phyloP scores from a whole-genome alignment of 2,888 invertebrate species.

The Peribatodes rhomboidaria region DNA sequence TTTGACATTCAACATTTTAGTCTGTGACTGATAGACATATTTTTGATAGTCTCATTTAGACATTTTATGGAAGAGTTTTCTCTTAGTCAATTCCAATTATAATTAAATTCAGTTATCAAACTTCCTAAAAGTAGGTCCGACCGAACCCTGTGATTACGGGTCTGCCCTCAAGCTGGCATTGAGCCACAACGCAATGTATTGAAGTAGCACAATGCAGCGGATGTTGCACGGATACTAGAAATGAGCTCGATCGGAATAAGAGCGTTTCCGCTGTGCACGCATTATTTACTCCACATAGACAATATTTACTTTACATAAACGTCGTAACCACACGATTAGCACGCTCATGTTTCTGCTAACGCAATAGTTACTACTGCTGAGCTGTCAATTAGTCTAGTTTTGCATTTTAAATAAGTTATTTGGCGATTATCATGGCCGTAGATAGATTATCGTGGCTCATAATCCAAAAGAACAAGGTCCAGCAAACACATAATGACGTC shows the following conservation, averaged over 20 bases:
- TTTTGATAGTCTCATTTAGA: too few relatives aligned
- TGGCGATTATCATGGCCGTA: slow-evolving; percentile 5
- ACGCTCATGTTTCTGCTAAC: slow-evolving; percentile 31
- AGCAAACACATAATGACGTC: not conserved
- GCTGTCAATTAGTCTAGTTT: slow-evolving; percentile 28
- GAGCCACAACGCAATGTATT: slow-evolving; percentile 47
- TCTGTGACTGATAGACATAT: too few relatives aligned
- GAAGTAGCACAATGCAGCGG: slow-evolving; percentile 72
- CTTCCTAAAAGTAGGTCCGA: not conserved
- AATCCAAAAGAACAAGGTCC: too few relatives aligned
- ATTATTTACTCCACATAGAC: slow-evolving; percentile 43
- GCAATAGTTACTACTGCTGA: slow-evolving; percentile 27
- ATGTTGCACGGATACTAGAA: slow-evolving; percentile 65
- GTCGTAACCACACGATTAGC: slow-evolving; percentile 40
- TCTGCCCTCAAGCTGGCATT: not conserved
- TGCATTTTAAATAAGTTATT: slow-evolving; percentile 35
- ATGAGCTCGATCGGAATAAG: slow-evolving; percentile 67
- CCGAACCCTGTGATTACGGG: not conserved
- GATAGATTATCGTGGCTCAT: not conserved
- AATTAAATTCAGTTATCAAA: too few relatives aligned
- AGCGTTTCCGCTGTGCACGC: slow-evolving; percentile 66
- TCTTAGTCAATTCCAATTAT: too few relatives aligned
- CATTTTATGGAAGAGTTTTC: too few relatives aligned
- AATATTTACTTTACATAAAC: slow-evolving; percentile 43
- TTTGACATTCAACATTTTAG: too few relatives aligned